phyloP scores from a whole-genome alignment of 2,888 invertebrate species.

The Coenonympha arcania region DNA sequence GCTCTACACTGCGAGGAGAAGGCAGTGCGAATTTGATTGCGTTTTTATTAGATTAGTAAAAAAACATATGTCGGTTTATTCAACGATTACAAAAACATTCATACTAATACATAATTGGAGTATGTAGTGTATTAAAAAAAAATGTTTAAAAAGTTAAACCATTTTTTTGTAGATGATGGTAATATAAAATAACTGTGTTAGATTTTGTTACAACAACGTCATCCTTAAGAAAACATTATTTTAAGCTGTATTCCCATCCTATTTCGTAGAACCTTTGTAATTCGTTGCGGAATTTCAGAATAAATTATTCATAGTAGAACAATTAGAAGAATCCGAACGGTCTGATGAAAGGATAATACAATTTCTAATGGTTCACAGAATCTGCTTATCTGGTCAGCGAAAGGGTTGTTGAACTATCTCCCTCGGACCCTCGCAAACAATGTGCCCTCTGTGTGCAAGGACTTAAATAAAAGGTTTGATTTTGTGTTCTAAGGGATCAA shows the following conservation, averaged over 20 bases:
- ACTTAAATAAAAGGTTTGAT: slow-evolving; percentile 75
- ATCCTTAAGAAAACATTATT: background rate
- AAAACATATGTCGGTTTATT: no score
- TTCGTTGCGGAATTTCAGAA: background rate
- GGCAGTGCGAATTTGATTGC: no score
- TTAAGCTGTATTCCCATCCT: background rate
- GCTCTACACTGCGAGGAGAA: no score
- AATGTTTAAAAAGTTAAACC: no score
- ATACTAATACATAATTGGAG: no score
- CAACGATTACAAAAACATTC: no score
- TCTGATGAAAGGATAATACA: slow-evolving; percentile 40
- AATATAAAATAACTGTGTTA: no score
- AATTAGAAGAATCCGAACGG: slow-evolving; percentile 33
- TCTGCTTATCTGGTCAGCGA: slow-evolving; percentile 61
- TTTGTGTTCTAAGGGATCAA: slow-evolving; percentile 70
- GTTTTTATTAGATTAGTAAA: no score
- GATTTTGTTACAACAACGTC: no score
- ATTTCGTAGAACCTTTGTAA: background rate
- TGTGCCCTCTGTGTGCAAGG: slow-evolving; percentile 58
- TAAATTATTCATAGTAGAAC: background rate
- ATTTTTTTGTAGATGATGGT: no score
- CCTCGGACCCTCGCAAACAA: slow-evolving; percentile 51
- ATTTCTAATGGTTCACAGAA: slow-evolving; percentile 44
- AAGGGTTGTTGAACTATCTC: slow-evolving; percentile 71
- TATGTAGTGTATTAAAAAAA: no score